Conservation (phyloP, 2,888 invertebrate species). For the Pterostichus madidus region DNA sequence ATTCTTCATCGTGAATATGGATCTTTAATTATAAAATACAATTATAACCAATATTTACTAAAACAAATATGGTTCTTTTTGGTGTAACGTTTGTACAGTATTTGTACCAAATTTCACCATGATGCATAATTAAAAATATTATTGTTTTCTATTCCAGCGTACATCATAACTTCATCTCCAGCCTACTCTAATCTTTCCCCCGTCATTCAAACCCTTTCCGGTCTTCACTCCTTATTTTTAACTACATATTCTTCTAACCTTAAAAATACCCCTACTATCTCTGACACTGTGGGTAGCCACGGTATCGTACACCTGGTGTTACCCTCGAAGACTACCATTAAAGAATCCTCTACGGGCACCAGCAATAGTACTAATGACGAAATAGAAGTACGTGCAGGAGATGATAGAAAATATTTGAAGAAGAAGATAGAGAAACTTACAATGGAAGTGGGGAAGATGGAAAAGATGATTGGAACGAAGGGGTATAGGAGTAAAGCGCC, state of each 20-base stretch:
- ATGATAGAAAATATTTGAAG: slow-evolving; percentile 65
- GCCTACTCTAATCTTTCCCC: slow-evolving; percentile 68
- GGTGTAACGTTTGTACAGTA: too few species aligned
- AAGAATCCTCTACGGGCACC: slow-evolving; percentile 70
- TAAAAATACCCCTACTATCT: slow-evolving; percentile 61
- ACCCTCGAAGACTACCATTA: slow-evolving; percentile 68
- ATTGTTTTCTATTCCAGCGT: slow-evolving; percentile 68
- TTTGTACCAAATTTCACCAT: too few species aligned
- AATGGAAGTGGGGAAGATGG: slow-evolving; percentile 74
- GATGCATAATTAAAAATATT: neutral
- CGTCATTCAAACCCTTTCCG: slow-evolving; percentile 72
- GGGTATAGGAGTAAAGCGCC: slow-evolving; percentile 73
- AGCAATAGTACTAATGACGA: neutral
- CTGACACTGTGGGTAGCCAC: slow-evolving; percentile 71
- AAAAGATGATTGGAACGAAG: slow-evolving; percentile 71
- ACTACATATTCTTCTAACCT: slow-evolving; percentile 30
- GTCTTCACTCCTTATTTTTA: slow-evolving; percentile 68
- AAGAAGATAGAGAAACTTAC: slow-evolving; percentile 73
- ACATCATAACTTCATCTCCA: slow-evolving; percentile 68
- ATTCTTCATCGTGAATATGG: too few species aligned
- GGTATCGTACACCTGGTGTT: slow-evolving; percentile 72
- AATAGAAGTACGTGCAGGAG: slow-evolving; percentile 68
- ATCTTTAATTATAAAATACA: too few species aligned
- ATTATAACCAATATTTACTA: too few species aligned
- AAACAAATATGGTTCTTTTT: too few species aligned